Percentiles rank a stretch among this genome's conserved stretches.
Evolutionary conservation across 2,797 vertebrate species (phyloP).

Genomic region (Tadarida brasiliensis): DNA sequence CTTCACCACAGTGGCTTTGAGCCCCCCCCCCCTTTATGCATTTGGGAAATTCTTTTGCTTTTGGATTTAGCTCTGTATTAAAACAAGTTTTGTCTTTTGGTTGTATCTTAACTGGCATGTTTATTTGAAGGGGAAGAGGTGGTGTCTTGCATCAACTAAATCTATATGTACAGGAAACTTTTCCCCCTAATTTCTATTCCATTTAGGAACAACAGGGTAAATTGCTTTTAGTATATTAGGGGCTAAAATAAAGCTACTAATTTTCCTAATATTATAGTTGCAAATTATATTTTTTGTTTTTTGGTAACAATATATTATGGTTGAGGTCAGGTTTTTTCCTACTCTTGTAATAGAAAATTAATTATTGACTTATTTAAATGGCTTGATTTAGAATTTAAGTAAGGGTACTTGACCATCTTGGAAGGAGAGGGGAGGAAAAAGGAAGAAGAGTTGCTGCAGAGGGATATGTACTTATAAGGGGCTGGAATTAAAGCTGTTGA

Average conservation of each 20-base stretch:
- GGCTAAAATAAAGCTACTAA: conserved; percentile 11
- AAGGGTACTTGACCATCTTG: not conserved
- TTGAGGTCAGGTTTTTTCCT: not conserved
- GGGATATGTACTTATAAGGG: not conserved
- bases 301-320: not conserved
- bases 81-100: not conserved
- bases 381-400: not conserved
- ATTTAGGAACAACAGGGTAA: not conserved
- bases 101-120: not conserved
- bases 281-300: not conserved
- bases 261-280: not conserved
- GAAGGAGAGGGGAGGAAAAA: not conserved
- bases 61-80: not conserved
- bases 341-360: not conserved
- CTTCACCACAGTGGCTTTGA: not conserved
- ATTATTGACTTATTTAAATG: not conserved
- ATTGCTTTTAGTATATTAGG: not conserved
- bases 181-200: not conserved
- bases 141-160: not conserved
- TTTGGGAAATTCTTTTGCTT: not conserved
- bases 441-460: not conserved
- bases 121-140: not conserved
- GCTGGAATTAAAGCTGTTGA: not conserved
- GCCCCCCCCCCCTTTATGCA: not conserved
- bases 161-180: not conserved